Evolutionary conservation across 2,888 invertebrate species (phyloP), one percentile per base, ranked within the genome.

Genomic region (Trypoxylon attenuatum): DNA sequence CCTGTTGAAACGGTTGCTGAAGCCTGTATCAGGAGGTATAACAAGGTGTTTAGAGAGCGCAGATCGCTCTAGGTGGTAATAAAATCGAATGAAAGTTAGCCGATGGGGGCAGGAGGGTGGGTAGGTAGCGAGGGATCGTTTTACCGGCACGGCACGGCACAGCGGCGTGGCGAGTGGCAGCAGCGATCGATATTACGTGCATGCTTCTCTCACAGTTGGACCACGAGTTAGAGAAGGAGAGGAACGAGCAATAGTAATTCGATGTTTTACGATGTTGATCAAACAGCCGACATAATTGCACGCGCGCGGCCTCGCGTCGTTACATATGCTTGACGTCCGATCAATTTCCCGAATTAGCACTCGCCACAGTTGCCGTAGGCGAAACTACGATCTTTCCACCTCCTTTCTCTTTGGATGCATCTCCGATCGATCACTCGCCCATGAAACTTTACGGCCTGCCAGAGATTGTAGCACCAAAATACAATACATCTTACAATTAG

Each of bases 221-320:
- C n/a, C n/a, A n/a, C n/a, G n/a, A n/a, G n/a, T n/a, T n/a, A n/a
- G n/a, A n/a, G 50, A 33, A 8, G 21, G 25, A 42, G 45, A 50
- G 18, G 23, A 19, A 16, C 22, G 27, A 8, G 27, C 46, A 41
- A 50, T 52, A 52, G 60, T 66, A 58, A 66, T 71, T 58, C 46
- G 52, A n/a, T 46, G 38, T 47, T 55, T 58, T 61, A 55, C 29
- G 51, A 50, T 58, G 58, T 52, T 45, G 64, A 65, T 69, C 60
- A 49, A 51, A 43, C 59, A n/a, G 57, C 38, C 61, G 65, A 61
- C 49, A 61, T 70, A 69, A 70, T 70, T 55, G n/a, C n/a, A 55
- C 55, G 56, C 25, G 54, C n/a, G 45, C 29, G 38, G 29, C 42
- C 39, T 22, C 6, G 47, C 16, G 18, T 5, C 8, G 50, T 63